Conservation (phyloP, 1,140 invertebrate genomes). For the Trypoxylus dichotomus region DNA sequence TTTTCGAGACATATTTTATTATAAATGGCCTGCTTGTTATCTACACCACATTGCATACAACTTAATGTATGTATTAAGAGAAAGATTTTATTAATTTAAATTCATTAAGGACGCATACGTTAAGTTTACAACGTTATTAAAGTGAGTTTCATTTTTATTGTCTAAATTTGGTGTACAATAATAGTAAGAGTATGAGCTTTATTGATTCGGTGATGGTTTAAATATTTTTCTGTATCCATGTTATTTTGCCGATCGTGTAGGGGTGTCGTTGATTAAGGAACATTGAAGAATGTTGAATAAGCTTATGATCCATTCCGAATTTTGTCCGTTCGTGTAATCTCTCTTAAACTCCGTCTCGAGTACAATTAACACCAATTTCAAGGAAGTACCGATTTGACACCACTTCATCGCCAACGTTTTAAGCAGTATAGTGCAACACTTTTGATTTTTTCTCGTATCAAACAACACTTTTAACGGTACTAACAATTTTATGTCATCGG, state of each 20-base stretch:
- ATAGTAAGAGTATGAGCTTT: too few species aligned
- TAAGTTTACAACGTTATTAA: not conserved
- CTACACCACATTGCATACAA: too few species aligned
- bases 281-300: constrained; percentile 50
- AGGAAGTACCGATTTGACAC: constrained; percentile 37
- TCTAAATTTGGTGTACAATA: too few species aligned
- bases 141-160: too few species aligned
- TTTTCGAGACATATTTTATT: too few species aligned
- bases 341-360: constrained; percentile 50
- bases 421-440: constrained; percentile 40
- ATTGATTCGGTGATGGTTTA: not conserved
- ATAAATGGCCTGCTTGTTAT: too few species aligned
- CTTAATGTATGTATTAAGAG: too few species aligned
- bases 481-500: constrained; percentile 51
- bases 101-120: too few species aligned
- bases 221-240: not conserved
- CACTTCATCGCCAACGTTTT: constrained; percentile 49
- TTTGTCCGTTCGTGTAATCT: constrained; percentile 42
- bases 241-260: not conserved
- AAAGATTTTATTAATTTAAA: too few species aligned
- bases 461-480: constrained; percentile 47
- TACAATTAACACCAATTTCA: constrained; percentile 47
- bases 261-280: constrained; percentile 39
- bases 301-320: constrained; percentile 49
- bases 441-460: constrained; percentile 37